Conservation (phyloP, 1,140 invertebrate genomes). For the Leptopilina boulardi region DNA sequence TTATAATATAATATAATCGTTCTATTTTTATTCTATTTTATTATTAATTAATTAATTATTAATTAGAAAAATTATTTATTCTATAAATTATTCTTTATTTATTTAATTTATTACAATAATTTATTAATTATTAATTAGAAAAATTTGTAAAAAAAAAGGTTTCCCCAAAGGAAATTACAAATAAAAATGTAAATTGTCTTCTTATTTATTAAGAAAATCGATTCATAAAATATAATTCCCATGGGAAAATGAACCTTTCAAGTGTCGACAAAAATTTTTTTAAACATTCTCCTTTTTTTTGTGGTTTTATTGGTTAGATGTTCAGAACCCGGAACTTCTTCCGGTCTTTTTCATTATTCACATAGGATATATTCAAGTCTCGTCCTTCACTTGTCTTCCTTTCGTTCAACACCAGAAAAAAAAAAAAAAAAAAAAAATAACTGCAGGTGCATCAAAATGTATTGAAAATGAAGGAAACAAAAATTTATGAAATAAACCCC, state of each 20-base stretch:
- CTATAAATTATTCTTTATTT: no score
- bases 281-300: not conserved
- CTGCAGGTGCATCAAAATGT: conserved; percentile 41
- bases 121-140: no score
- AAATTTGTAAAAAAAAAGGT: no score
- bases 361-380: conserved; percentile 59
- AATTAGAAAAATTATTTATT: no score
- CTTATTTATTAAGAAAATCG: not conserved
- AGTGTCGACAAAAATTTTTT: not conserved
- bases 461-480: not conserved
- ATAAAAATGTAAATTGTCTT: not conserved
- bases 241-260: not conserved
- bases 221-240: not conserved
- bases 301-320: conserved; percentile 51
- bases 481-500: not conserved
- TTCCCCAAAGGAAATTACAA: not conserved
- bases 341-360: conserved; percentile 55
- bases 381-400: conserved; percentile 44
- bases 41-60: no score
- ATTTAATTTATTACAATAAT: no score
- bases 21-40: no score
- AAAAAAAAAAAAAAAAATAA: no score
- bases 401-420: conserved; percentile 37
- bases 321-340: conserved; percentile 64
- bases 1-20: no score